Evolutionary conservation across 53 echinoderm and acorn worm species (phyloP), one percentile per base, ranked within the genome.

Genomic region (Holothuria leucospilota): DNA sequence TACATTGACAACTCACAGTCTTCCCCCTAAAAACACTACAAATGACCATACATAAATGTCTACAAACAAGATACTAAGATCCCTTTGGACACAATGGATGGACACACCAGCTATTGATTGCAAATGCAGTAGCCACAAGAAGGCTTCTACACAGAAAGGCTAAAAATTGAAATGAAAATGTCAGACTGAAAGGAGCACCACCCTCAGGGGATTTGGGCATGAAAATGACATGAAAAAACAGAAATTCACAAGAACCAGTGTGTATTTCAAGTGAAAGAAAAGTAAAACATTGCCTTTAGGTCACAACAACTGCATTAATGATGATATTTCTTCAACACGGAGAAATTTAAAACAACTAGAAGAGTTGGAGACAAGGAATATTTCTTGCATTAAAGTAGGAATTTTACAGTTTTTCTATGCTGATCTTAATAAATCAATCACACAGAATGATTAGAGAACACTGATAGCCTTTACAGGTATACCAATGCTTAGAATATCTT

Each of bases 211-310:
- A 24, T 75, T 46, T 11, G 2, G 26, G 75, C 49, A 51, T 52
- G 26, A 75, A 75, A 75, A 75, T 75, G 75, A 75, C 75, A 75
- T 75, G 75, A 53, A 75, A 53, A 75, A 51, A 75, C 75, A 52
- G 52, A 51, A 42, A 75, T 75, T 75, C 51, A n/a, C 75, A 75
- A 75, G 75, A n/a, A 42, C 75, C 24, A 51, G n/a, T 75, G 75
- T 75, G 52, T 52, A 75, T 75, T 52, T 42, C 16, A 23, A 49
- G 75, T 12, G 52, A 52, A 8, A 41, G 39, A 39, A 21, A 75
- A 52, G 39, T 40, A 40, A 75, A 49, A 75, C 23, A 25, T 75
- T 52, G 75, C 75, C 51, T 49, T 49, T 15, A 75, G 75, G 75
- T 75, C 23, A 75, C 49, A 75, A 75, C 9, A 24, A 53, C 75